phyloP scores from a whole-genome alignment of 2,797 vertebrate species.

The Prunella strophiata region DNA sequence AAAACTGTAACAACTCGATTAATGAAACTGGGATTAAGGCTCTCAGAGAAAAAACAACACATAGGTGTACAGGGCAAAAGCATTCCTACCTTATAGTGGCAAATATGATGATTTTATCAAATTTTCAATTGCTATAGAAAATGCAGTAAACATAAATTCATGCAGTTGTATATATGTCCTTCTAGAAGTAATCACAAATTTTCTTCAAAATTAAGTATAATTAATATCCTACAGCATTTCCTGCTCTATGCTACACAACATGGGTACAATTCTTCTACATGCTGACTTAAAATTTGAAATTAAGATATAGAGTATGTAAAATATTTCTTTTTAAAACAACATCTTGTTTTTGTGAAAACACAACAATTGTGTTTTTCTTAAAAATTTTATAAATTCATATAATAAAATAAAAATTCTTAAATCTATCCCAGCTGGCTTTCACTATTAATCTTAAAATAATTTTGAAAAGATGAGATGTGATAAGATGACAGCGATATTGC shows the following conservation, averaged over 20 bases:
- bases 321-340: background rate
- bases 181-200: background rate
- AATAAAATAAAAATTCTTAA: background rate
- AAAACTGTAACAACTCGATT: background rate
- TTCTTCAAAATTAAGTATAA: background rate
- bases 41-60: background rate
- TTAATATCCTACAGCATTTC: background rate
- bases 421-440: background rate
- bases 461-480: background rate
- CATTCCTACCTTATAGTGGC: background rate
- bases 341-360: background rate
- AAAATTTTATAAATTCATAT: background rate
- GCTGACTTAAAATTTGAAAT: background rate
- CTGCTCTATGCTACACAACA: background rate
- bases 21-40: background rate
- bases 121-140: background rate
- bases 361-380: background rate
- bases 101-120: background rate
- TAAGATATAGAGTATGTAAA: background rate
- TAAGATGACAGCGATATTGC: rapidly evolving
- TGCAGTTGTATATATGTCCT: background rate
- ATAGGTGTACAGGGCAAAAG: background rate
- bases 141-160: background rate
- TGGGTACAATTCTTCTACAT: background rate
- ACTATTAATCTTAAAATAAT: background rate